Percentiles rank a stretch among this genome's conserved stretches.
These are phyloP conservation scores for Sternarchorhynchus goeldii DNA, from an alignment of 2,797 vertebrate genomes.

Conservation along the genomic window DNA sequence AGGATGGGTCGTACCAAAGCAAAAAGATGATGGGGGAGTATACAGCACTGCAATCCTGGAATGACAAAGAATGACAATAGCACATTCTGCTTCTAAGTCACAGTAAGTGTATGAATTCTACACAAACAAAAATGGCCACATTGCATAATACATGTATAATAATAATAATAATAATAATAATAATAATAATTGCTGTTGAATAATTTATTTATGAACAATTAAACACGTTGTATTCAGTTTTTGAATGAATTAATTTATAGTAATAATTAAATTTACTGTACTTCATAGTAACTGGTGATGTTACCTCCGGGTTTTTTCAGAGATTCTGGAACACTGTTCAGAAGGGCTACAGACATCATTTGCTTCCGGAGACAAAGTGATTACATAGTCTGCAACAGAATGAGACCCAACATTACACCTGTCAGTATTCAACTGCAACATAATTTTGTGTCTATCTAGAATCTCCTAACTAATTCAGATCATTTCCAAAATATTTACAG, in stretches of 20 bases:
- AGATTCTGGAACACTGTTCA: constrained; percentile 36
- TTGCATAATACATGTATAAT: background rate
- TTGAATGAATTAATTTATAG: too few species aligned
- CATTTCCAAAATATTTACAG: too few species aligned
- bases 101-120: too few species aligned
- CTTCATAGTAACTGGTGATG: background rate
- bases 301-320: constrained; percentile 65
- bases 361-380: constrained; percentile 56
- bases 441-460: too few species aligned
- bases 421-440: background rate
- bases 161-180: constrained; percentile 15
- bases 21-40: constrained; percentile 69
- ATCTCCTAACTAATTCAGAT: too few species aligned
- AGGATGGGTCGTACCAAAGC: constrained; percentile 75
- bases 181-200: too few species aligned
- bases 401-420: background rate
- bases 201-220: too few species aligned
- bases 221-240: too few species aligned
- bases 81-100: background rate
- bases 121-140: too few species aligned
- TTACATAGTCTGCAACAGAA: constrained; percentile 50
- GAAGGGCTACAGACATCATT: background rate
- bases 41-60: constrained; percentile 85
- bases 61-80: constrained; percentile 27
- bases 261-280: background rate